Evolutionary conservation across 2,113 vertebrate species (phyloP).

Genomic region (Mellivora capensis): DNA sequence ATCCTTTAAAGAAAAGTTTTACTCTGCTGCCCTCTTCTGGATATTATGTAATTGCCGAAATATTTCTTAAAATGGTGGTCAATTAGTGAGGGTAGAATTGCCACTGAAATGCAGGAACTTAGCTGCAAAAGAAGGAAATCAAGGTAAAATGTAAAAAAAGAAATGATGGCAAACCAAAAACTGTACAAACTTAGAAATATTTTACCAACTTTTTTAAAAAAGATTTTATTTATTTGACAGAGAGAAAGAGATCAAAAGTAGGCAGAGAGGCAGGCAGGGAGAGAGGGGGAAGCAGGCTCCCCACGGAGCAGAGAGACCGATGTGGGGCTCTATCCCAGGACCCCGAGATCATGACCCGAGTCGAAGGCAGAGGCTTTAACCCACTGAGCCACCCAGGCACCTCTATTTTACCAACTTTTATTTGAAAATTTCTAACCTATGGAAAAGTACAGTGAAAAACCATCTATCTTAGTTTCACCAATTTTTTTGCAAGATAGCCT

Average conservation of each 20-base stretch:
- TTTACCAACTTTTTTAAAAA: neutral
- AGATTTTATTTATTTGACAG: too few species aligned
- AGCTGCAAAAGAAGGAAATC: neutral
- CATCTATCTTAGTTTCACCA: neutral
- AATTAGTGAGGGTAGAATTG: neutral
- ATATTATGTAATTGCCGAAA: neutral
- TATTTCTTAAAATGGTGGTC: neutral
- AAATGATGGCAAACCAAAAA: neutral
- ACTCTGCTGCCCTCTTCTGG: constrained; percentile 68
- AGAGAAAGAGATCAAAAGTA: too few species aligned
- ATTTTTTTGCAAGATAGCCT: neutral
- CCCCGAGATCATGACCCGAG: too few species aligned
- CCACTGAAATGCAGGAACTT: neutral
- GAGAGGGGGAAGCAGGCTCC: too few species aligned
- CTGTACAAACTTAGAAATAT: neutral
- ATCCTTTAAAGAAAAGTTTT: neutral
- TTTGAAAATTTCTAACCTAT: neutral
- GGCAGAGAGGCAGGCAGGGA: too few species aligned
- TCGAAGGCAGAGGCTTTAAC: too few species aligned
- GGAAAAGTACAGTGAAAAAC: neutral
- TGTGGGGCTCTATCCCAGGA: too few species aligned
- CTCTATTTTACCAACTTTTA: neutral
- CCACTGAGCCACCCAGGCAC: too few species aligned
- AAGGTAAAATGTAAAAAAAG: neutral
- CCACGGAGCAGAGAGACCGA: too few species aligned